Evolutionary conservation across 2,888 invertebrate species (phyloP), one percentile per base, ranked within the genome.

Genomic region (Sinelater perroti): DNA sequence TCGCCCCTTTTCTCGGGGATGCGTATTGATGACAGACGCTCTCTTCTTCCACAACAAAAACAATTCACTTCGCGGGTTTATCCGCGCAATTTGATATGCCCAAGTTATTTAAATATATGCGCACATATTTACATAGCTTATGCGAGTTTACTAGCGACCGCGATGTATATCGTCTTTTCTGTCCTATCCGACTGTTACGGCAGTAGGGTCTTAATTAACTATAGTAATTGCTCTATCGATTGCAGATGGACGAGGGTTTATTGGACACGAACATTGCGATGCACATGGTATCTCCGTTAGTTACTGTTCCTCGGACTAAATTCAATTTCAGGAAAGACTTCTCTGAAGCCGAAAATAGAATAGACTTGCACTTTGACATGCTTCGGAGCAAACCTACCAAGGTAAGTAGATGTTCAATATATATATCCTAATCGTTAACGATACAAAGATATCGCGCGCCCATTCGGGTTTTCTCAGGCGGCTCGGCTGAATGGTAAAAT

Each of bases 301-400:
- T 90, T 13, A 82, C 82, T 1, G 80, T 90, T 46, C 90, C 90
- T 50, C 83, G 81, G 61, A 85, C 87, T 14, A 83, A 83, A 64
- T 79, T 88, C 67, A 81, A 83, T 63, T 83, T 87, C 35, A 88
- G 86, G 66, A 89, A 89, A 66, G 87, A 90, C 67, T 87, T 88
- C 61, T 85, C 86, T 0, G 83, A 83, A 1, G 75, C 80, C 0
- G 88, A 89, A 64, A 89, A 87, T 61, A 76, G 80, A 1, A 70
- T 91, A 0, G 85, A 85, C 18, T 82, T 88, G 1, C 84, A 84
- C 7, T 82, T 89, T 35, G 83, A 72, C 57, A 67, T 74, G 53
- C 70, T 71, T 8, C 69, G 72, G 51, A 69, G 66, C 40, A 61
- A 70, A 10, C 59, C 62, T 40, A 68, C 63, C 38, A 71, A 70